phyloP scores from a whole-genome alignment of 2,888 invertebrate genomes.

The Drosophila nigricruria region DNA sequence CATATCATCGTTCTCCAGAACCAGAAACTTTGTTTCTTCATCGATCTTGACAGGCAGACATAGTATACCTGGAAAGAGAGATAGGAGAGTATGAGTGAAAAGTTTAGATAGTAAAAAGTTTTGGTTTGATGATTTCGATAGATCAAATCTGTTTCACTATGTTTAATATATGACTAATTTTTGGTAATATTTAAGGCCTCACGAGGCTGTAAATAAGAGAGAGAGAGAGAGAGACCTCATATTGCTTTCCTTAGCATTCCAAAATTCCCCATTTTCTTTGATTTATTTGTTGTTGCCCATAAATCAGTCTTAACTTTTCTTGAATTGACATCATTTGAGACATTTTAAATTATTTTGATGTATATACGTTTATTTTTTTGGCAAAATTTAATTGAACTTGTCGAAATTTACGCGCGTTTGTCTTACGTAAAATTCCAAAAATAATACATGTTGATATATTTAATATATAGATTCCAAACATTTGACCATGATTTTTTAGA shows the following conservation, averaged over 20 bases:
- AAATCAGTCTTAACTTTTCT: not conserved
- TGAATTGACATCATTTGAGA: not conserved
- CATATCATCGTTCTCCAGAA: conserved; percentile 62
- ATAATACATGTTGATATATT: not conserved
- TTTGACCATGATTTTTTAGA: not conserved
- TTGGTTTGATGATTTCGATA: not conserved
- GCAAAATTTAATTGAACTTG: not conserved
- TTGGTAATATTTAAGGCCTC: too few relatives aligned
- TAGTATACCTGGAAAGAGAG: conserved; percentile 31
- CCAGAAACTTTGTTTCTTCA: conserved; percentile 51
- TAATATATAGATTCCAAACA: not conserved
- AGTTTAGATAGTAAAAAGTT: not conserved
- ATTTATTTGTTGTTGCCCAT: not conserved
- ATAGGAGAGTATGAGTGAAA: not conserved
- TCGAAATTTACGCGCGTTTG: not conserved
- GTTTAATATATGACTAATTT: too few relatives aligned
- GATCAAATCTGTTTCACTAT: not conserved
- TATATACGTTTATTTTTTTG: not conserved
- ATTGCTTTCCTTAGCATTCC: not conserved
- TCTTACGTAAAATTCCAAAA: conserved; percentile 12
- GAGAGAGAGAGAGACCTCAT: not conserved
- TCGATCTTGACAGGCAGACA: conserved; percentile 45
- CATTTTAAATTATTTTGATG: not conserved
- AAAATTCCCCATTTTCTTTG: not conserved
- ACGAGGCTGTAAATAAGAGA: too few relatives aligned